Conservation (phyloP, 2,797 vertebrate genomes). For the Melanotaenia maccullochi region DNA sequence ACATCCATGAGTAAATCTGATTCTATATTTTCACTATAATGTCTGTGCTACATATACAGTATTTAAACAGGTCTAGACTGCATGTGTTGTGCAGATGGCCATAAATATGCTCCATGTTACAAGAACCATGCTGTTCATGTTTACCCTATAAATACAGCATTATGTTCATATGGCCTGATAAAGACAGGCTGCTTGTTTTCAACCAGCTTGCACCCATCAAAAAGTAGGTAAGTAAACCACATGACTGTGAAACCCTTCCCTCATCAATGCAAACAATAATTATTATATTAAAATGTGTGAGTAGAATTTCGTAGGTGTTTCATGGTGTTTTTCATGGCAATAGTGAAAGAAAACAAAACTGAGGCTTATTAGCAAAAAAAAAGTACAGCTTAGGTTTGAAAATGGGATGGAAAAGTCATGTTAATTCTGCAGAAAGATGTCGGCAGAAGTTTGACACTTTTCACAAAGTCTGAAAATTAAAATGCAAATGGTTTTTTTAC, state of each 20-base stretch:
- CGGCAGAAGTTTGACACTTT: background rate
- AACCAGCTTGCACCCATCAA: constrained; percentile 1
- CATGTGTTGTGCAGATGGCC: constrained; percentile 62
- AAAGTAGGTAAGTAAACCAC: background rate
- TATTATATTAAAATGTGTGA: background rate
- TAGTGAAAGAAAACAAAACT: background rate
- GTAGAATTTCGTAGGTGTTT: background rate
- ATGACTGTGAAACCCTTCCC: background rate
- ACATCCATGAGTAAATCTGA: constrained; percentile 1
- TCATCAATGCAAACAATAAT: background rate
- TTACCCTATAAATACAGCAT: constrained; percentile 16
- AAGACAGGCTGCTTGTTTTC: constrained; percentile 8
- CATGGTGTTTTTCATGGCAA: background rate
- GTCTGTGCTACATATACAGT: background rate
- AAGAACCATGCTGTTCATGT: constrained; percentile 25
- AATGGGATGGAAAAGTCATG: background rate
- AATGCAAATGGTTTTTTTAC: background rate
- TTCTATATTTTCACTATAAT: constrained; percentile 2
- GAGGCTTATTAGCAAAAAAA: background rate
- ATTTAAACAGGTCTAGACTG: constrained; percentile 34
- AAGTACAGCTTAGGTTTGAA: background rate
- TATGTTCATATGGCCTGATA: constrained; percentile 7
- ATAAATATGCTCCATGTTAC: constrained; percentile 48
- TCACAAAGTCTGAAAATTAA: background rate
- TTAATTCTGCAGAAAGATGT: background rate